A percentile compares a stretch with the other conserved stretches of the same genome.
phyloP scores from a whole-genome alignment of 1,140 invertebrate genomes.

The Apis dorsata region DNA sequence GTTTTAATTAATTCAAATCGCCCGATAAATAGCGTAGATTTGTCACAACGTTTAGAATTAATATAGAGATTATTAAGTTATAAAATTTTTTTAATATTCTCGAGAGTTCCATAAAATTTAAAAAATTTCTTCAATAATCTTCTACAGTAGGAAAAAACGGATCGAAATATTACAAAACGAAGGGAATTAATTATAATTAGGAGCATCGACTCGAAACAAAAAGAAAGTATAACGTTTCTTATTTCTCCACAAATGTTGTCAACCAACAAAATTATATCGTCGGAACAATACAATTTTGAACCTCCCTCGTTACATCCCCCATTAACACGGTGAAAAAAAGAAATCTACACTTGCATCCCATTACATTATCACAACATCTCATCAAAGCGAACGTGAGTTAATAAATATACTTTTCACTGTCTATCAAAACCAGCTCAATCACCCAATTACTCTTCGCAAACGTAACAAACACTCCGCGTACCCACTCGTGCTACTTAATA shows the following conservation, averaged over 20 bases:
- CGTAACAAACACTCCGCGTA: neutral
- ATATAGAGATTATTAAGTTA: neutral
- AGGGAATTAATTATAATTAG: too few species aligned
- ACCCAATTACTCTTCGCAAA: slow-evolving; percentile 13
- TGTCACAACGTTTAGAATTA: neutral
- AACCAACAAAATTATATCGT: too few species aligned
- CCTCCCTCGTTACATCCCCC: too few species aligned
- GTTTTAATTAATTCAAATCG: slow-evolving; percentile 32
- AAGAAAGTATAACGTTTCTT: too few species aligned
- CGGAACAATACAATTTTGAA: too few species aligned
- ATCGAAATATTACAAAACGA: too few species aligned
- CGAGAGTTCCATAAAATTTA: too few species aligned
- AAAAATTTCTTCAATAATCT: too few species aligned
- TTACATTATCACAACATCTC: neutral
- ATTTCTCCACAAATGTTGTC: too few species aligned
- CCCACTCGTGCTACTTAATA: neutral
- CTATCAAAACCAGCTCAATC: neutral
- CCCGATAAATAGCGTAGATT: neutral
- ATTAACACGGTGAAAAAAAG: neutral
- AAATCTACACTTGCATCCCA: neutral
- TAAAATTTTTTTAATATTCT: too few species aligned
- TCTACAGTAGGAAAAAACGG: too few species aligned
- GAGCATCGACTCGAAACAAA: too few species aligned
- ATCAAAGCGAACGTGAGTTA: neutral
- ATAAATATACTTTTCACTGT: neutral